Evolutionary conservation across 1,140 invertebrate species (phyloP).

Genomic region (Ptiloglossa arizonensis): DNA sequence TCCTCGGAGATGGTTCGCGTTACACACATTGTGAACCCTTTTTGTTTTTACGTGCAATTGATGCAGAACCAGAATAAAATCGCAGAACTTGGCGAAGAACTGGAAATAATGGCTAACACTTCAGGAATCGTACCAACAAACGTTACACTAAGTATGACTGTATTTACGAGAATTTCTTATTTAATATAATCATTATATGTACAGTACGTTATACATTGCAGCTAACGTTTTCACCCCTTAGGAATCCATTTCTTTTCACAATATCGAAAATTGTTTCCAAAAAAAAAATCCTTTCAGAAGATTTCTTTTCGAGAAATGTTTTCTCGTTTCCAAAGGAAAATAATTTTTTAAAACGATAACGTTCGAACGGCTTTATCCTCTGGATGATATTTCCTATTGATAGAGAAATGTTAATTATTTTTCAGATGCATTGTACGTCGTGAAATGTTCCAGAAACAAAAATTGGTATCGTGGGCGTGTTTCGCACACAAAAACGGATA

Average conservation of each 20-base stretch:
- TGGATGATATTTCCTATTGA: background rate
- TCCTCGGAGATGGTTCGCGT: constrained; percentile 81
- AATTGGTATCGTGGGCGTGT: constrained; percentile 72
- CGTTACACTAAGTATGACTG: constrained; percentile 29
- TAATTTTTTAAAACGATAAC: no score
- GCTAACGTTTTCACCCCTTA: no score
- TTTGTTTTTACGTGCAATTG: constrained; percentile 86
- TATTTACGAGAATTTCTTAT: background rate
- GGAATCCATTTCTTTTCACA: no score
- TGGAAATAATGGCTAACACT: background rate
- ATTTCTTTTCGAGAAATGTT: background rate
- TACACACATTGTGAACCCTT: constrained; percentile 85
- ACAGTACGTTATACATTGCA: background rate
- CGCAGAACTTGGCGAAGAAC: background rate
- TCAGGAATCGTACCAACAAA: background rate
- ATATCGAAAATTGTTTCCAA: no score
- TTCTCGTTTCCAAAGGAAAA: no score
- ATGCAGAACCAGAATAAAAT: constrained; percentile 18
- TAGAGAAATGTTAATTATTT: background rate
- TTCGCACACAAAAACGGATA: background rate
- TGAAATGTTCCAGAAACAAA: constrained; percentile 58
- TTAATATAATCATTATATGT: no score
- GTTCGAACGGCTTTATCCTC: no score
- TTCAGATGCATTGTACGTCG: constrained; percentile 79
- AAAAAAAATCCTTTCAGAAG: no score